Percentiles rank a stretch among this genome's conserved stretches.
Conservation (phyloP, 2,797 vertebrate species). For the Enteromius trimaculatus region DNA sequence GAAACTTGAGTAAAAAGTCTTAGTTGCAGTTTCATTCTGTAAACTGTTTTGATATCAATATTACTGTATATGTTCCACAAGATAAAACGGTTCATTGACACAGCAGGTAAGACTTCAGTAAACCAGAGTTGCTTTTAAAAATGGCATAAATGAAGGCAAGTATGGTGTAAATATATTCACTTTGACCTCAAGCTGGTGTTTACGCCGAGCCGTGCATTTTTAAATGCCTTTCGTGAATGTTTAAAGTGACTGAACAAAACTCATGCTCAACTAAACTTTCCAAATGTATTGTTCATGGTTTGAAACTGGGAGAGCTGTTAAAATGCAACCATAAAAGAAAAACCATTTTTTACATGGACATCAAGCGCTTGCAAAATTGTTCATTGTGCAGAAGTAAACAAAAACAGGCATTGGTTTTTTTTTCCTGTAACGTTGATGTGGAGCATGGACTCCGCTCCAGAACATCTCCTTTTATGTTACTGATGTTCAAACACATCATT, state of each 20-base stretch:
- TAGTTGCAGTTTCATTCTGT: background rate
- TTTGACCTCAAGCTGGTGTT: background rate
- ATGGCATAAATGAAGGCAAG: background rate
- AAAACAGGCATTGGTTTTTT: background rate
- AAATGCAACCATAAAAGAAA: background rate
- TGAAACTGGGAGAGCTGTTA: background rate
- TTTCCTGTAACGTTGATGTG: background rate
- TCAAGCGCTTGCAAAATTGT: background rate
- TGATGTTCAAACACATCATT: background rate
- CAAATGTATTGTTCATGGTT: background rate
- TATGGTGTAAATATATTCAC: background rate
- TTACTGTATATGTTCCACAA: background rate
- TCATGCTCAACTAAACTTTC: background rate
- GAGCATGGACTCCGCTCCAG: background rate
- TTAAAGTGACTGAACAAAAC: background rate
- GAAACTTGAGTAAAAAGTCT: constrained; percentile 51
- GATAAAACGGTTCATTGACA: background rate
- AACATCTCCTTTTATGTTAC: background rate
- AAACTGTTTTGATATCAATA: background rate
- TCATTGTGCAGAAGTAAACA: background rate
- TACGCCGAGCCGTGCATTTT: background rate
- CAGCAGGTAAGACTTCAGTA: background rate
- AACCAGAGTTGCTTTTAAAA: background rate
- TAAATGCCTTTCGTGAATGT: background rate
- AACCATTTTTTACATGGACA: background rate